These are phyloP conservation scores for Thyatira batis DNA, from an alignment of 2,888 invertebrate genomes.

Conservation along the genomic window DNA sequence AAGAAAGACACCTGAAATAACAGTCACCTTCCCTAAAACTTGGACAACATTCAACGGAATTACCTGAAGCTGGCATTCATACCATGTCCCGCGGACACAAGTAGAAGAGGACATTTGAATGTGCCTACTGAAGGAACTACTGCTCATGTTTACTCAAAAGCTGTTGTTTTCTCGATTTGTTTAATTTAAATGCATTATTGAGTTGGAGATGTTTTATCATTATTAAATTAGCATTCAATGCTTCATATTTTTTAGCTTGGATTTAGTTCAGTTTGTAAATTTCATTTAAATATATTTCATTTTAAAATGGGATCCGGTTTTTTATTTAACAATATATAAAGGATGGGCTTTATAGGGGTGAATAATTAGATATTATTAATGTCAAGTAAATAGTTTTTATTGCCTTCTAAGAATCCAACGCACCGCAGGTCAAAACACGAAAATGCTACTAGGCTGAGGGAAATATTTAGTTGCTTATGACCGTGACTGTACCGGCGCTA, in stretches of 20 bases:
- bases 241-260: constrained; percentile 69
- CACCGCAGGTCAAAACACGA: no score
- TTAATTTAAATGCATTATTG: constrained; percentile 64
- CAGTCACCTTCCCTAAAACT: constrained; percentile 54
- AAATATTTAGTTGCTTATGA: no score
- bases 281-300: constrained; percentile 77
- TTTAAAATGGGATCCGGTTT: constrained; percentile 48
- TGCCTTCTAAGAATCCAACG: no score
- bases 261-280: constrained; percentile 74
- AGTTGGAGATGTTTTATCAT: constrained; percentile 53
- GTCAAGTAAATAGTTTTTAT: no score
- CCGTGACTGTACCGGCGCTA: no score
- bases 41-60: constrained; percentile 79
- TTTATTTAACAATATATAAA: constrained; percentile 11
- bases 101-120: constrained; percentile 63
- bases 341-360: background rate
- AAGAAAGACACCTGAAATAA: constrained; percentile 78
- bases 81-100: constrained; percentile 57
- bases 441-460: no score
- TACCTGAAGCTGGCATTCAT: constrained; percentile 73
- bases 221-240: constrained; percentile 57
- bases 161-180: constrained; percentile 61
- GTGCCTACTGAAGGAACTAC: constrained; percentile 69
- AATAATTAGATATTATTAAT: constrained; percentile 17
- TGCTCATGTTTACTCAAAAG: constrained; percentile 60